These are phyloP conservation scores for Esox niger DNA, from an alignment of 2,113 vertebrate species.

Conservation along the genomic window DNA sequence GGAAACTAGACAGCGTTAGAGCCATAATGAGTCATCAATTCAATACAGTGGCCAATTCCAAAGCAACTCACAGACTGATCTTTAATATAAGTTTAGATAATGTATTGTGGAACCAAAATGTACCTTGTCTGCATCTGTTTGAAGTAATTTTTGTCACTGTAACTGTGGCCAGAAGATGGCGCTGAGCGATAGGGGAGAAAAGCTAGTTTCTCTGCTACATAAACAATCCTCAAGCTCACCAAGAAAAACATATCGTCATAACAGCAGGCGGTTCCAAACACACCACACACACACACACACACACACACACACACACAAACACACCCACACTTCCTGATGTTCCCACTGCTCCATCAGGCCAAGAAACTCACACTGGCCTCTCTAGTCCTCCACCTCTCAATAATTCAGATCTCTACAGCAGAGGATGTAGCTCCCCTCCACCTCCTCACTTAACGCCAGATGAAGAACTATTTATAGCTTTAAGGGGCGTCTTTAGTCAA, in stretches of 20 bases:
- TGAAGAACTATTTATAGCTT: constrained; percentile 64
- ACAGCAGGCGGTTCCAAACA: constrained; percentile 5
- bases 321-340: neutral
- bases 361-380: neutral
- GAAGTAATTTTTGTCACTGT: neutral
- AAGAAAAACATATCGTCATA: constrained; percentile 43
- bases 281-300: constrained; percentile 7
- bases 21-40: constrained; percentile 65
- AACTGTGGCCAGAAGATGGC: constrained; percentile 63
- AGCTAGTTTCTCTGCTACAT: constrained; percentile 44
- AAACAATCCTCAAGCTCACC: constrained; percentile 53
- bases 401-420: constrained; percentile 40
- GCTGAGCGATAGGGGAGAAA: constrained; percentile 31
- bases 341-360: constrained; percentile 6
- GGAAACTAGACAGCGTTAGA: constrained; percentile 57
- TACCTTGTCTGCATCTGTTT: neutral
- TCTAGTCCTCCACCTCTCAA: constrained; percentile 20
- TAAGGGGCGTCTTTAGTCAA: constrained; percentile 47
- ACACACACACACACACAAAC: constrained; percentile 9
- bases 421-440: constrained; percentile 41
- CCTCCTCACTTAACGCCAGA: constrained; percentile 46
- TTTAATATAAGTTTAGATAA: constrained; percentile 29
- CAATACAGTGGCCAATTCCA: constrained; percentile 59
- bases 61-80: constrained; percentile 32
- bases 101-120: constrained; percentile 17